Conservation (phyloP, 1,140 invertebrate species). For the Dryas iulia region DNA sequence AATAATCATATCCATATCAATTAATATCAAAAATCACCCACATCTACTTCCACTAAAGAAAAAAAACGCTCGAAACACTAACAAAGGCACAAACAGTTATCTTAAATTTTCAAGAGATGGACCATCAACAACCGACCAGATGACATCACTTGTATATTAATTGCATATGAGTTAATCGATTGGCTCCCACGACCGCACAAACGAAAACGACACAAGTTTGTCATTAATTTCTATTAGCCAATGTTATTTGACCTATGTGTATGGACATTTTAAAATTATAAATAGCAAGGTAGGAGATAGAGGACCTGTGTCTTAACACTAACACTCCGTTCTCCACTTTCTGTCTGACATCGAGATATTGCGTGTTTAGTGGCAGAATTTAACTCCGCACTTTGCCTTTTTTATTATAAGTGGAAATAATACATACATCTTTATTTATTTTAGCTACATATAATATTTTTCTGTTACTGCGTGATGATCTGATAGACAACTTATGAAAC, state of each 20-base stretch:
- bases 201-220: conserved; percentile 22
- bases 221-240: background rate
- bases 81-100: background rate
- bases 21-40: background rate
- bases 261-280: too few species aligned
- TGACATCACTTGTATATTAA: conserved; percentile 69
- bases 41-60: background rate
- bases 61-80: background rate
- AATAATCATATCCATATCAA: background rate
- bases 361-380: too few species aligned
- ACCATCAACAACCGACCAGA: conserved; percentile 31
- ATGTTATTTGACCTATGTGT: background rate
- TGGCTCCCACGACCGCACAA: conserved; percentile 57
- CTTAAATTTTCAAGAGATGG: conserved; percentile 9
- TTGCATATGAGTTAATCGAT: conserved; percentile 64
- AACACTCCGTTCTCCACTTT: too few species aligned
- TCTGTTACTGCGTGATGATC: too few species aligned
- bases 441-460: too few species aligned
- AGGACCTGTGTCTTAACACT: too few species aligned
- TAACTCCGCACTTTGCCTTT: too few species aligned
- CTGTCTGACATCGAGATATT: too few species aligned
- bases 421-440: too few species aligned
- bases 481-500: too few species aligned
- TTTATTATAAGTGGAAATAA: too few species aligned
- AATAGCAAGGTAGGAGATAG: too few species aligned